Conservation (phyloP, 2,888 invertebrate species). For the Meteorus cinctellus region DNA sequence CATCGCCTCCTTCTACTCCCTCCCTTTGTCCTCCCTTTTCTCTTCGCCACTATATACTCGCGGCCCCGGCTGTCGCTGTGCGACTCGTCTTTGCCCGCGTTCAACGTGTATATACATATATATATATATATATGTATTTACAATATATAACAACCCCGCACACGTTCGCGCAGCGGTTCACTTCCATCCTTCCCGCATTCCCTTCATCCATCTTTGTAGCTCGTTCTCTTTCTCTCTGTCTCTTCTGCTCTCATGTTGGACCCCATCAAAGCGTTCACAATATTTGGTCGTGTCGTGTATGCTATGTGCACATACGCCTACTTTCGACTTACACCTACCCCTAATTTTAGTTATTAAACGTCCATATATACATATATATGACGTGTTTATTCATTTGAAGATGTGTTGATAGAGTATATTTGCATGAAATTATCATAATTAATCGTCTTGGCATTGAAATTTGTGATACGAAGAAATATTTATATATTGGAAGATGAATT, state of each 20-base stretch:
- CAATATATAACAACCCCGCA: conserved; percentile 33
- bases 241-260: neutral
- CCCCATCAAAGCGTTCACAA: conserved; percentile 8
- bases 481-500: neutral
- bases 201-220: neutral
- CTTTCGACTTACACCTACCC: neutral
- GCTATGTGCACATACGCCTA: neutral
- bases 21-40: conserved; percentile 26
- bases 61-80: conserved; percentile 23
- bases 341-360: conserved; percentile 10
- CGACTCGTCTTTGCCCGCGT: conserved; percentile 21
- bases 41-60: conserved; percentile 20
- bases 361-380: neutral
- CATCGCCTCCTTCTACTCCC: conserved; percentile 37
- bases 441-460: no score
- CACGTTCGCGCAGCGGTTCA: conserved; percentile 34
- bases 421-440: no score
- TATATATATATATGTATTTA: neutral
- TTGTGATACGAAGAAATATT: neutral
- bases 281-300: neutral
- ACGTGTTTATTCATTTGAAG: no score
- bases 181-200: conserved; percentile 1
- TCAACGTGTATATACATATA: conserved; percentile 25
- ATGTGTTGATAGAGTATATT: no score
- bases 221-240: neutral